A percentile compares a stretch with the other conserved stretches of the same genome.
These are phyloP conservation scores for Quadroppia sp. DNA, from an alignment of 2,888 invertebrate genomes.

Conservation along the genomic window DNA sequence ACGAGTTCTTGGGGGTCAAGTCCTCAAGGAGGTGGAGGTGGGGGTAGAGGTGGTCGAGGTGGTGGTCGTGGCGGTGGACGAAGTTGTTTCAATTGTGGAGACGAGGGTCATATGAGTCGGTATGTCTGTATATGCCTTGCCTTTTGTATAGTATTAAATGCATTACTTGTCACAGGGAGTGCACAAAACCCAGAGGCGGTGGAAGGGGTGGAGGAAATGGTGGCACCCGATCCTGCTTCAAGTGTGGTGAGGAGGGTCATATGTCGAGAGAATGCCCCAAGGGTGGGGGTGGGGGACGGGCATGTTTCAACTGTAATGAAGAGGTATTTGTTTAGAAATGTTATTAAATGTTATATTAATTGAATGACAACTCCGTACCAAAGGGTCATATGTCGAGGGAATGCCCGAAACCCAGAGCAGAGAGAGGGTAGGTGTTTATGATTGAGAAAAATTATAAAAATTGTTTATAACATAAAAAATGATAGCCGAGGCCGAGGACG, in stretches of 20 bases:
- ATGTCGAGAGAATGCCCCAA: constrained; percentile 22
- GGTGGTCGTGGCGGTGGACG: not conserved
- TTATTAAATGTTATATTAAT: no score
- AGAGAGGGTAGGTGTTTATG: not conserved
- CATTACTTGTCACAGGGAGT: no score
- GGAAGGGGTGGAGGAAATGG: not conserved
- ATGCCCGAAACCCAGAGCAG: not conserved
- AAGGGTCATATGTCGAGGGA: constrained; percentile 18
- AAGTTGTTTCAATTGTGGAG: constrained; percentile 7
- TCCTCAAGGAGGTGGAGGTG: not conserved
- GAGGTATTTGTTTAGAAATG: no score
- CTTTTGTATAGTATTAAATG: no score
- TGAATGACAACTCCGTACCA: no score
- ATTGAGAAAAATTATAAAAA: not conserved
- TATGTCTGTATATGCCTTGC: no score
- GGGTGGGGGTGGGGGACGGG: constrained; percentile 9
- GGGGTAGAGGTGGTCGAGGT: not conserved
- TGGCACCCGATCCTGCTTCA: not conserved
- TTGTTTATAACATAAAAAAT: not conserved
- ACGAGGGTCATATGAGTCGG: not conserved
- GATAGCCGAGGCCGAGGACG: not conserved
- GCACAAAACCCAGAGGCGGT: not conserved
- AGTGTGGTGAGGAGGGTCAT: constrained; percentile 16
- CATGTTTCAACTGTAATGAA: constrained; percentile 18
- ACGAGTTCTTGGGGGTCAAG: not conserved